Evolutionary conservation across 2,113 vertebrate species (phyloP).

Genomic region (Oreamnos americanus): DNA sequence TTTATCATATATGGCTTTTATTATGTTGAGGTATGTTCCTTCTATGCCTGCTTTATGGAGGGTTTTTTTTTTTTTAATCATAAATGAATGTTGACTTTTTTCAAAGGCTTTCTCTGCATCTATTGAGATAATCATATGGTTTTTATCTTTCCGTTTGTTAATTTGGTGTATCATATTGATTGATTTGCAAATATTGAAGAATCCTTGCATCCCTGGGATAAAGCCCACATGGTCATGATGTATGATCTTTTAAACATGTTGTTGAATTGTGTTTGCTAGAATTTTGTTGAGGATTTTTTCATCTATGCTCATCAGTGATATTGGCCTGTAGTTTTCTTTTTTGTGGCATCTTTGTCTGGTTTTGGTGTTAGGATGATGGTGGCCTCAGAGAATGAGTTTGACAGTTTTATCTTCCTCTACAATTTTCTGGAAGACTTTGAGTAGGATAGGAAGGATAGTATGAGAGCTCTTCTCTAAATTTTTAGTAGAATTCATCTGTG

Average conservation of each 20-base stretch:
- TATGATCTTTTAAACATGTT: not conserved
- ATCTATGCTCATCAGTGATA: not conserved
- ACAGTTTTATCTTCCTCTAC: not conserved
- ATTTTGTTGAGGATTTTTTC: not conserved
- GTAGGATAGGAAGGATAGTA: not conserved
- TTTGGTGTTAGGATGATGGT: not conserved
- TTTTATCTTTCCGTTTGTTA: not conserved
- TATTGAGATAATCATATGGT: not conserved
- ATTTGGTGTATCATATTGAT: not conserved
- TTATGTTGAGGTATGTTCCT: not conserved
- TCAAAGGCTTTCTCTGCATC: not conserved
- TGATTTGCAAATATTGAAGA: not conserved
- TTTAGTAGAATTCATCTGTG: not conserved
- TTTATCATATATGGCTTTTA: not conserved
- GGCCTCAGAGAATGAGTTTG: not conserved
- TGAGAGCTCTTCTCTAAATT: not conserved
- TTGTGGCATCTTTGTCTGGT: not conserved
- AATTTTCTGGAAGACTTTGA: not conserved
- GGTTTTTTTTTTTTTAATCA: not conserved
- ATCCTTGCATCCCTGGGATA: not conserved
- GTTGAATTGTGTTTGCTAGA: not conserved
- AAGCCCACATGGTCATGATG: not conserved
- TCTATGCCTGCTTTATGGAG: not conserved
- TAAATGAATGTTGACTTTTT: not conserved
- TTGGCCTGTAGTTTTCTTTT: not conserved